Percentiles rank a stretch among this genome's conserved stretches.
These are phyloP conservation scores for Diorhabda carinulata DNA, from an alignment of 1,140 invertebrate genomes.

Conservation along the genomic window DNA sequence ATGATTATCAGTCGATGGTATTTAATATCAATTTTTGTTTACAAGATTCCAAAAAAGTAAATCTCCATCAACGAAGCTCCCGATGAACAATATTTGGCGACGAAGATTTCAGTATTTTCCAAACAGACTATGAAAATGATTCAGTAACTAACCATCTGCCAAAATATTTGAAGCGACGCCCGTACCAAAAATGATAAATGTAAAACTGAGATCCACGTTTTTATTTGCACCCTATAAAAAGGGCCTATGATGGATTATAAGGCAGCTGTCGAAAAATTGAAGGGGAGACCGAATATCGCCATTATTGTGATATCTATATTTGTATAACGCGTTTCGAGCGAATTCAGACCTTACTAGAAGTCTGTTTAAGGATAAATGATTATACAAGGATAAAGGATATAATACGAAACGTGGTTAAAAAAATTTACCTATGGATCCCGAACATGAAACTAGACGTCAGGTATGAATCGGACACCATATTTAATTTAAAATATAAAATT, in stretches of 20 bases:
- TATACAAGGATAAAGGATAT: not conserved
- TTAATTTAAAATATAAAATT: too few relatives aligned
- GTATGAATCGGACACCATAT: too few relatives aligned
- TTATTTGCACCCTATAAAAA: conserved; percentile 20
- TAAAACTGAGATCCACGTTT: conserved; percentile 14
- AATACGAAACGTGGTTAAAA: not conserved
- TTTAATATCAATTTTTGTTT: too few relatives aligned
- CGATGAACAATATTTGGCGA: too few relatives aligned
- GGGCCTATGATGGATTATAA: conserved; percentile 22
- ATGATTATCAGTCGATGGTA: too few relatives aligned
- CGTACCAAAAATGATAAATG: conserved; percentile 14
- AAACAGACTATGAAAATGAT: too few relatives aligned
- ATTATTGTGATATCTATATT: conserved; percentile 23
- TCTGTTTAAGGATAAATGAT: not conserved
- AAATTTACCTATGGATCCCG: not conserved
- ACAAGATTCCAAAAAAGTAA: too few relatives aligned
- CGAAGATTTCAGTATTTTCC: too few relatives aligned
- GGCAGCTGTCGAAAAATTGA: conserved; percentile 19
- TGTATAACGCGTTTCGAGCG: conserved; percentile 3
- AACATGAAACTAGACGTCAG: too few relatives aligned
- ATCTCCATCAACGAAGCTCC: too few relatives aligned
- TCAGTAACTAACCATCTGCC: not conserved
- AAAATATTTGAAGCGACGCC: not conserved
- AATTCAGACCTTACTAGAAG: conserved; percentile 4
- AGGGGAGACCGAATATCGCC: conserved; percentile 18